Percentiles rank a stretch among this genome's conserved stretches.
Conservation (phyloP, 2,113 vertebrate genomes). For the Hypocryptadius cinnamomeus region DNA sequence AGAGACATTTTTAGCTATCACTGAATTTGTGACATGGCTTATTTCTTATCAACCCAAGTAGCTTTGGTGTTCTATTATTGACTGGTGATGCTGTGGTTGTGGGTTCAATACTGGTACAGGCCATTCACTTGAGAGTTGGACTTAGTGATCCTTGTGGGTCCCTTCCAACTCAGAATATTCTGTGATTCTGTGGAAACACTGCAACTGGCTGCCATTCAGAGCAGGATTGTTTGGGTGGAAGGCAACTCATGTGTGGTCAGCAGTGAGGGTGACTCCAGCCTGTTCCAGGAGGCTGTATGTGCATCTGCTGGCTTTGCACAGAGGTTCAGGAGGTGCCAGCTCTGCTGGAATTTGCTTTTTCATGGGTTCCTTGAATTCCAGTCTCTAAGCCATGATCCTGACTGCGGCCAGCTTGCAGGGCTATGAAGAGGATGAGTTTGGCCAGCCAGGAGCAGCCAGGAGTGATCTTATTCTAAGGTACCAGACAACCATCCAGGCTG, state of each 20-base stretch:
- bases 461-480: not conserved
- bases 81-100: not conserved
- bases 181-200: not conserved
- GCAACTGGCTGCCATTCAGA: not conserved
- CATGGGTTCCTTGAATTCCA: not conserved
- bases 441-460: not conserved
- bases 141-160: not conserved
- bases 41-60: not conserved
- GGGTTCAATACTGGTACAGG: accelerated
- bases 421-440: not conserved
- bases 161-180: not conserved
- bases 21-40: not conserved
- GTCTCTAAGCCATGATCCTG: not conserved
- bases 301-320: not conserved
- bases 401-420: accelerated
- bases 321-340: accelerated
- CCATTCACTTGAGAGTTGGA: not conserved
- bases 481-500: not conserved
- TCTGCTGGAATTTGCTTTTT: not conserved
- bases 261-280: accelerated
- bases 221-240: not conserved
- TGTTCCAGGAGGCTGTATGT: accelerated
- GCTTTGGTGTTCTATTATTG: not conserved
- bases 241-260: accelerated
- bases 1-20: not conserved